A percentile compares a stretch with the other conserved stretches of the same genome.
Evolutionary conservation across 2,888 invertebrate genomes (phyloP).

Genomic region (Julus scanicus): DNA sequence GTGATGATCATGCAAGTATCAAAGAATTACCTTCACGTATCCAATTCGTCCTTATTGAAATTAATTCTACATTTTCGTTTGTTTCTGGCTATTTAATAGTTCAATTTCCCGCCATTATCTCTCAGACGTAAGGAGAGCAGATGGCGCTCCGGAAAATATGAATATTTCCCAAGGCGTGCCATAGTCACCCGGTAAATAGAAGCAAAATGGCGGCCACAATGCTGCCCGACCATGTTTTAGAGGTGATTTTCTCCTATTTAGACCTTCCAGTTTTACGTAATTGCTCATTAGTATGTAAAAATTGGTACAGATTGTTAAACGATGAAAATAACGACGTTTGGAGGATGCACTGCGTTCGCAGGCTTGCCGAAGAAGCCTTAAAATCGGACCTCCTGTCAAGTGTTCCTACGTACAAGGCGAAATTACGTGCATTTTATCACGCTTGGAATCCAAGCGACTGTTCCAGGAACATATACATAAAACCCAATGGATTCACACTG

Average conservation of each 20-base stretch:
- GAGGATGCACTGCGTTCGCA: conserved; percentile 87
- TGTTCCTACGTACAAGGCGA: conserved; percentile 90
- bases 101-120: not conserved
- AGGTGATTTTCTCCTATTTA: conserved; percentile 91
- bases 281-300: conserved; percentile 92
- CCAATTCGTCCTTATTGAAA: no score
- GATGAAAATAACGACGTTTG: conserved; percentile 97
- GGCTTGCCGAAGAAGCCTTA: conserved; percentile 85
- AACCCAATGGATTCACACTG: conserved; percentile 95
- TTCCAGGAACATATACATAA: conserved; percentile 95
- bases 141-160: not conserved
- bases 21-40: no score
- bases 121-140: not conserved
- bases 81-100: no score
- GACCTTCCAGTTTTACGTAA: conserved; percentile 85
- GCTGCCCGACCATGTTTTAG: conserved; percentile 83
- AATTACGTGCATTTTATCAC: conserved; percentile 91
- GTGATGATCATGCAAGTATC: no score
- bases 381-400: conserved; percentile 91
- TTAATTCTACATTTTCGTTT: no score
- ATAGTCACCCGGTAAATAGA: not conserved
- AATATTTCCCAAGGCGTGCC: not conserved
- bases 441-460: conserved; percentile 98
- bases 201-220: conserved; percentile 55
- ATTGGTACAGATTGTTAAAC: conserved; percentile 88